A percentile compares a stretch with the other conserved stretches of the same genome.
Evolutionary conservation across 2,113 vertebrate species (phyloP).

Genomic region (Pluvianellus socialis): DNA sequence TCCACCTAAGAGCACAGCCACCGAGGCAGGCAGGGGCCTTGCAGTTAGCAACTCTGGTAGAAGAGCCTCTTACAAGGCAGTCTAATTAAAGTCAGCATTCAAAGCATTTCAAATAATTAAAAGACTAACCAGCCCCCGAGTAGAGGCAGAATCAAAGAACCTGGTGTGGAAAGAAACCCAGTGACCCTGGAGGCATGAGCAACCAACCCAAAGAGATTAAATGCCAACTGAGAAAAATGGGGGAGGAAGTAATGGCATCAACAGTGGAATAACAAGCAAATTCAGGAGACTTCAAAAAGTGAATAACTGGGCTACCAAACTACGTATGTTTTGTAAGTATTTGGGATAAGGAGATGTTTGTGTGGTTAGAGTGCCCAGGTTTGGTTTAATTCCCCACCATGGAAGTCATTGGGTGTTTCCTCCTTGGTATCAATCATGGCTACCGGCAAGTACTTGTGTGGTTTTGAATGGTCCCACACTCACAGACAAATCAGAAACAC

Average conservation of each 20-base stretch:
- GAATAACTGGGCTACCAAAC: not conserved
- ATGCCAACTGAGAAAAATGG: not conserved
- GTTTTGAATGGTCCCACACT: not conserved
- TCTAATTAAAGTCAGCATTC: conserved; percentile 2
- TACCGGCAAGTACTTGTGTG: not conserved
- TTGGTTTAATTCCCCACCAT: not conserved
- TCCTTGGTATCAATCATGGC: not conserved
- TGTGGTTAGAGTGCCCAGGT: not conserved
- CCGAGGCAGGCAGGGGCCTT: not conserved
- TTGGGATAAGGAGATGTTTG: not conserved
- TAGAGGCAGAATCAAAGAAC: conserved; percentile 21
- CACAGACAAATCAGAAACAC: not conserved
- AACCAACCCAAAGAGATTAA: not conserved
- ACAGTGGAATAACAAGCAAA: not conserved
- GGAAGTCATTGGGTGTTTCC: not conserved
- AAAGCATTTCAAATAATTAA: conserved; percentile 19
- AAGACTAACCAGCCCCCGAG: not conserved
- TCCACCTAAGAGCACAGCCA: not conserved
- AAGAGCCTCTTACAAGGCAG: not conserved
- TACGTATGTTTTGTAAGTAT: not conserved
- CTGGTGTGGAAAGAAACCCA: not conserved
- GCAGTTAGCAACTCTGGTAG: not conserved
- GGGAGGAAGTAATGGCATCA: not conserved
- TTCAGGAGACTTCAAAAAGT: not conserved
- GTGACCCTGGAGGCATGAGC: conserved; percentile 22